Percentiles rank a stretch among this genome's conserved stretches.
Conservation (phyloP, 2,113 vertebrate genomes). For the Oxyura jamaicensis region DNA sequence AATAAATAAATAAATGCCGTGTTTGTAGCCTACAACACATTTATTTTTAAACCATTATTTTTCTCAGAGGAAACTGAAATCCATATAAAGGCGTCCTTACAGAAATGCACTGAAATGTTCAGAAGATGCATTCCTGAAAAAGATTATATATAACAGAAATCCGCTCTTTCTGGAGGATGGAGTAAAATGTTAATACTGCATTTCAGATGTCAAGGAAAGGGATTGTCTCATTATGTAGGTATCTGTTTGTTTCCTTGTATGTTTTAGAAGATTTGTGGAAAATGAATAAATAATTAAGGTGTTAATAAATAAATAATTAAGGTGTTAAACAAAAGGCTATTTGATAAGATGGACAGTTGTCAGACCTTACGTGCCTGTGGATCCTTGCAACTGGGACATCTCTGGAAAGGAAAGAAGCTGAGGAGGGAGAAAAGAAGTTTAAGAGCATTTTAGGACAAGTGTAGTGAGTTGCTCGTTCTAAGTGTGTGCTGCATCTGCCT, state of each 20-base stretch:
- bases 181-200: neutral
- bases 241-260: neutral
- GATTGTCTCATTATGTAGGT: neutral
- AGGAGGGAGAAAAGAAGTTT: neutral
- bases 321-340: neutral
- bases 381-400: neutral
- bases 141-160: neutral
- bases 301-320: neutral
- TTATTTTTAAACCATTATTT: neutral
- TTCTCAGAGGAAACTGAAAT: neutral
- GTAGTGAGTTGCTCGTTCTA: neutral
- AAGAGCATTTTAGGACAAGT: neutral
- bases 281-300: no score
- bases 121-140: neutral
- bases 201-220: neutral
- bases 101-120: neutral
- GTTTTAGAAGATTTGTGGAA: neutral
- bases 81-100: no score
- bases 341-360: neutral
- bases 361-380: neutral
- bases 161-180: neutral
- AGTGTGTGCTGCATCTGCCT: neutral
- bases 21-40: neutral
- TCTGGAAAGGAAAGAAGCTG: neutral
- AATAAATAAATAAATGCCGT: no score